These are phyloP conservation scores for Phenganax marumi DNA, from an alignment of 92 coral and sea anemone species.

Conservation along the genomic window DNA sequence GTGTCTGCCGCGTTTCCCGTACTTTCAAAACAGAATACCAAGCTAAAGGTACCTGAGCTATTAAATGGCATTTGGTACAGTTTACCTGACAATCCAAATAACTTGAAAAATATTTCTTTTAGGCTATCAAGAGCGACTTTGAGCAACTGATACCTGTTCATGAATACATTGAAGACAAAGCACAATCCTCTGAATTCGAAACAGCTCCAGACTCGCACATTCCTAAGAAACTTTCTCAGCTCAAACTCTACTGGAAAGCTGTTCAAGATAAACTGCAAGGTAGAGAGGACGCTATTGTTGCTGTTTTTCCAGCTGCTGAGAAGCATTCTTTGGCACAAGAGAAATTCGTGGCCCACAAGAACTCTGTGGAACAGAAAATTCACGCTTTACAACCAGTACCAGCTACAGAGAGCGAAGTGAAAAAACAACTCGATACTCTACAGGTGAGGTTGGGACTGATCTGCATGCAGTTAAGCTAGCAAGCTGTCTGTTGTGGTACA, in stretches of 20 bases:
- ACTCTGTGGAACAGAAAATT: constrained; percentile 72
- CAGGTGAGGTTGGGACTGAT: constrained; percentile 33
- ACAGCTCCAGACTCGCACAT: constrained; percentile 73
- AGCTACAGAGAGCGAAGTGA: constrained; percentile 64
- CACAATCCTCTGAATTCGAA: constrained; percentile 61
- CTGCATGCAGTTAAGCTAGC: neutral
- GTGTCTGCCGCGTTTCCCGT: constrained; percentile 80
- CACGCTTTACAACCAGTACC: constrained; percentile 76
- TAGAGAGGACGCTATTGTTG: constrained; percentile 72
- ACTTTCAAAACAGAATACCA: constrained; percentile 72
- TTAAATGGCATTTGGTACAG: neutral
- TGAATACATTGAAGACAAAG: constrained; percentile 79
- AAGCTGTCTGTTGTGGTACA: neutral
- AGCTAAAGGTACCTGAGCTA: constrained; percentile 66
- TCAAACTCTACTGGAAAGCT: constrained; percentile 69
- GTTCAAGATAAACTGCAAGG: constrained; percentile 62
- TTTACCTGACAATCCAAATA: neutral
- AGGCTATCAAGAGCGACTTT: constrained; percentile 79
- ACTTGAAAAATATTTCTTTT: neutral
- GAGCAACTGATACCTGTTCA: constrained; percentile 74
- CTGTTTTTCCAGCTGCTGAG: constrained; percentile 87
- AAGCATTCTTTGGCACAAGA: constrained; percentile 71
- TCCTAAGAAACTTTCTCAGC: constrained; percentile 66
- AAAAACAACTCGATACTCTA: constrained; percentile 55
- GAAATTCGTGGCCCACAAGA: constrained; percentile 72